Conservation (phyloP, 2,797 vertebrate genomes). For the Coluber constrictor region DNA sequence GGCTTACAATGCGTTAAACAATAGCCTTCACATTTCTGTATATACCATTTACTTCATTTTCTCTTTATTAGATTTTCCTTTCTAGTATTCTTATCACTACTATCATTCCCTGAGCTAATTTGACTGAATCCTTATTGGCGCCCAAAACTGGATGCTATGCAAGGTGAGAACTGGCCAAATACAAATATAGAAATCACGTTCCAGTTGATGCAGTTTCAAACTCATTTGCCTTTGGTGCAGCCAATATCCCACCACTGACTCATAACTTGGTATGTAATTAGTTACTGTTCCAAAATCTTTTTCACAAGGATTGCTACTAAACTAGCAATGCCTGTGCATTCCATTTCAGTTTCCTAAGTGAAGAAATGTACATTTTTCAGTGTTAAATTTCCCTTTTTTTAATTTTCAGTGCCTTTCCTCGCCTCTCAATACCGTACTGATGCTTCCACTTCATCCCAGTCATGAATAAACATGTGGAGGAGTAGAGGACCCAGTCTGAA, state of each 20-base stretch:
- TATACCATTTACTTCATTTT: neutral
- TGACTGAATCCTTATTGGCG: neutral
- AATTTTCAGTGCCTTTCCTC: neutral
- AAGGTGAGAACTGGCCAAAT: neutral
- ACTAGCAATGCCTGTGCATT: neutral
- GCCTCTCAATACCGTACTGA: neutral
- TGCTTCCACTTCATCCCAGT: neutral
- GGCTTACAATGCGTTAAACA: too few relatives aligned
- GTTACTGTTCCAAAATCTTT: neutral
- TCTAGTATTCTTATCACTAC: neutral
- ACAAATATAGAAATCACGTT: neutral
- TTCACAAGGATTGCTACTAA: neutral
- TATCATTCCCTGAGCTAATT: neutral
- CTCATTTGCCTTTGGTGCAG: neutral
- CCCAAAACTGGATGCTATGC: neutral
- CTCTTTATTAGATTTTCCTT: neutral
- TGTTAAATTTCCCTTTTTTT: neutral
- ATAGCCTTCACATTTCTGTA: too few relatives aligned
- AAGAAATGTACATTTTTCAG: neutral
- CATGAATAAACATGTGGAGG: neutral
- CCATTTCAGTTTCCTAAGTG: neutral
- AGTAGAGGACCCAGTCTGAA: neutral
- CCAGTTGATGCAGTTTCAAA: neutral
- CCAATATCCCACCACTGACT: neutral
- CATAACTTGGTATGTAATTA: neutral